Conservation (phyloP, 2,888 invertebrate genomes). For the Perizoma affinitatum region DNA sequence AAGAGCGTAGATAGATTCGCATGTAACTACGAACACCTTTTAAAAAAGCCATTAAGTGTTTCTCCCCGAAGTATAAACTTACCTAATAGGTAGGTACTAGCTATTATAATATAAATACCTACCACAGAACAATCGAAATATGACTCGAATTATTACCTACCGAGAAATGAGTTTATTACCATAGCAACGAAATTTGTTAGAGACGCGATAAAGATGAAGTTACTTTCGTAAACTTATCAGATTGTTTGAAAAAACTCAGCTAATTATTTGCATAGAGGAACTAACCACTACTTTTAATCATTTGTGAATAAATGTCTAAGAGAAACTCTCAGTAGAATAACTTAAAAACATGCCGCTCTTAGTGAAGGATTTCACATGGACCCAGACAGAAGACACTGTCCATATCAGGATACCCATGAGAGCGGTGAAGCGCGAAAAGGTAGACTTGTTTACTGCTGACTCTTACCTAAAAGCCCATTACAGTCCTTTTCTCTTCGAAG, state of each 20-base stretch:
- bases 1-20: too few relatives aligned
- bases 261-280: too few relatives aligned
- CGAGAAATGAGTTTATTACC: slow-evolving; percentile 9
- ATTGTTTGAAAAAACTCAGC: too few relatives aligned
- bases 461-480: slow-evolving; percentile 89
- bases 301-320: not conserved
- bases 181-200: slow-evolving; percentile 24
- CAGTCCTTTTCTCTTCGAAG: slow-evolving; percentile 90
- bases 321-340: not conserved
- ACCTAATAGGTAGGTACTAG: too few relatives aligned
- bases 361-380: slow-evolving; percentile 90
- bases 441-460: slow-evolving; percentile 88
- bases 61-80: too few relatives aligned
- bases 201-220: not conserved
- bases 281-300: too few relatives aligned
- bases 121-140: too few relatives aligned
- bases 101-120: too few relatives aligned
- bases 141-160: too few relatives aligned
- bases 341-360: slow-evolving; percentile 86
- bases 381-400: slow-evolving; percentile 86
- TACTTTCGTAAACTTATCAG: too few relatives aligned
- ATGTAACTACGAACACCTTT: too few relatives aligned
- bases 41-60: too few relatives aligned
- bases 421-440: slow-evolving; percentile 85
- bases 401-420: slow-evolving; percentile 87